phyloP scores from a whole-genome alignment of 1,140 invertebrate species.

The Microplitis demolitor region DNA sequence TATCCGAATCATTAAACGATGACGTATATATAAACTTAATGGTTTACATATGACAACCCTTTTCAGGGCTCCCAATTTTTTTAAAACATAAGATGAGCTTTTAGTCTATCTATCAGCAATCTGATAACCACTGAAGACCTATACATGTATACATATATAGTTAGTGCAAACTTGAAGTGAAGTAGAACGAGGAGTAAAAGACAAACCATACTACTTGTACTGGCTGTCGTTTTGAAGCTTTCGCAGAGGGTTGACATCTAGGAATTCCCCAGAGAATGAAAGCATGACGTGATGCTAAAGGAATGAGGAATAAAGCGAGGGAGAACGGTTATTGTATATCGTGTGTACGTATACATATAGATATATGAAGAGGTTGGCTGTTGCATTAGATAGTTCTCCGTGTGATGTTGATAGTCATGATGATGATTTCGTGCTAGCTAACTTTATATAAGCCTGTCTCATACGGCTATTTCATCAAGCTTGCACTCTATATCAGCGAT shows the following conservation, averaged over 20 bases:
- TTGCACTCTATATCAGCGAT: conserved; percentile 32
- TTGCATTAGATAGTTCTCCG: neutral
- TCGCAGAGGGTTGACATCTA: conserved; percentile 33
- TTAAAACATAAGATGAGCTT: too few species aligned
- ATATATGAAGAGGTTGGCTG: neutral
- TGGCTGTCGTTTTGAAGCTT: neutral
- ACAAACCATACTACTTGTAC: neutral
- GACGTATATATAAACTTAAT: too few species aligned
- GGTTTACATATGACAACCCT: too few species aligned
- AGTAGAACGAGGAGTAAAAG: neutral
- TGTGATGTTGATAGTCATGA: neutral
- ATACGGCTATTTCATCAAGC: neutral
- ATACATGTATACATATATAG: too few species aligned
- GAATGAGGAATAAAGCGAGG: conserved; percentile 25
- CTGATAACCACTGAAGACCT: too few species aligned
- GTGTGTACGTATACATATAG: too few species aligned
- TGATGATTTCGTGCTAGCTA: neutral
- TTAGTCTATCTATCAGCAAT: too few species aligned
- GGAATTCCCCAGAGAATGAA: conserved; percentile 36
- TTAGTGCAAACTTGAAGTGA: too few species aligned
- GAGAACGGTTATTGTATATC: neutral
- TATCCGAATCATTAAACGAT: too few species aligned
- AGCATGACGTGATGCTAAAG: conserved; percentile 42
- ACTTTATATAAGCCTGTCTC: neutral
- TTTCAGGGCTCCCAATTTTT: too few species aligned